Evolutionary conservation across 2,797 vertebrate genomes (phyloP).

Genomic region (Danio kyathit): DNA sequence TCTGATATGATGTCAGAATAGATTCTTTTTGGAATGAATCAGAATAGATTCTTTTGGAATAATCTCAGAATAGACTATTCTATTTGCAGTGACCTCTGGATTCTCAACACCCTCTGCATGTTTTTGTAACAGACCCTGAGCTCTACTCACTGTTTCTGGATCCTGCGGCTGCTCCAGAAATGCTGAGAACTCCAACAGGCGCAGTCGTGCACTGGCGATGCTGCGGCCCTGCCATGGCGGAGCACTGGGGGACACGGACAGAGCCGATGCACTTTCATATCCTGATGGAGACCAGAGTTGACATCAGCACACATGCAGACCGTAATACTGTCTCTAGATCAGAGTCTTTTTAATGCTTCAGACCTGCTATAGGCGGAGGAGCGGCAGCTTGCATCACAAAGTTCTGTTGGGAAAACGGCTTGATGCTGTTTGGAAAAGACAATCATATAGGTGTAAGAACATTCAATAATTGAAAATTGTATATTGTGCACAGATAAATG

Average conservation of each 20-base stretch:
- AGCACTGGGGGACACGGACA: constrained; percentile 83
- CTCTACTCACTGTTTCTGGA: constrained; percentile 85
- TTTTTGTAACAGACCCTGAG: too few species aligned
- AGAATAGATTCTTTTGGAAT: too few species aligned
- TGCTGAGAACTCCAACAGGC: constrained; percentile 95
- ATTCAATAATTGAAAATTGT: neutral
- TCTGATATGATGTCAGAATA: too few species aligned
- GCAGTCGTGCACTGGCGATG: constrained; percentile 91
- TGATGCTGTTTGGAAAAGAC: constrained; percentile 84
- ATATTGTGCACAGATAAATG: neutral
- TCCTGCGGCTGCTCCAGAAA: constrained; percentile 94
- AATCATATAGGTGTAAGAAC: constrained; percentile 37
- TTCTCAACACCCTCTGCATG: too few species aligned
- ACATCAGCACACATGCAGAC: neutral
- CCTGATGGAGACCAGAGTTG: constrained; percentile 72
- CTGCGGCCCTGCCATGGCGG: constrained; percentile 92
- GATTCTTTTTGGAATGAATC: too few species aligned
- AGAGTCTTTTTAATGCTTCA: neutral
- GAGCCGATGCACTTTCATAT: constrained; percentile 86
- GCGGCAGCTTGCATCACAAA: constrained; percentile 89
- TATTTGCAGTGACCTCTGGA: too few species aligned
- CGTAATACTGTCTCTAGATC: neutral
- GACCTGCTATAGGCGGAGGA: constrained; percentile 89
- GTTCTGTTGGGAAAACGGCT: constrained; percentile 93
- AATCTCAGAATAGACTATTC: too few species aligned